A percentile compares a stretch with the other conserved stretches of the same genome.
Conservation (phyloP, 30 jellyfish, hydroid and myxozoan genomes). For the Morbakka virulenta region DNA sequence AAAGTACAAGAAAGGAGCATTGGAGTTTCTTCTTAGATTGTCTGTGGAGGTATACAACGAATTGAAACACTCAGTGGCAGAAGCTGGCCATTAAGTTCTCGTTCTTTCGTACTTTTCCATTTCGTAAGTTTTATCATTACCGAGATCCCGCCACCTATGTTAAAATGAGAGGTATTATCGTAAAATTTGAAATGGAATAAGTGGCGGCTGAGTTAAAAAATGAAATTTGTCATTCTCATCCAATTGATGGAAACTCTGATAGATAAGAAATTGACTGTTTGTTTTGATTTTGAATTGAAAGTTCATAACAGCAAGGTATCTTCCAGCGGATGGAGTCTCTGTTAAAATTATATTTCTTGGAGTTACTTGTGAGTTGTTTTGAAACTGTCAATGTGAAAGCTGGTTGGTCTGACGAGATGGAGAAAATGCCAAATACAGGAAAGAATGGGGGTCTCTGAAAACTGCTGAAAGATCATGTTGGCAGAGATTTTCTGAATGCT, state of each 20-base stretch:
- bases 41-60: slow-evolving; percentile 54
- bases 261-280: no score
- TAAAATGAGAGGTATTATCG: slow-evolving; percentile 28
- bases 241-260: no score
- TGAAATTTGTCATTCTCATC: no score
- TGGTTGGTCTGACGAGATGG: slow-evolving; percentile 47
- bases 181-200: no score
- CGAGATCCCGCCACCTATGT: slow-evolving; percentile 56
- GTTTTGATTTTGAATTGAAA: no score
- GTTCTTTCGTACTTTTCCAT: slow-evolving; percentile 22
- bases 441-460: slow-evolving; percentile 24
- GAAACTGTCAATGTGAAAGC: not conserved
- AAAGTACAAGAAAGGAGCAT: slow-evolving; percentile 21
- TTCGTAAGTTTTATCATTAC: slow-evolving; percentile 18
- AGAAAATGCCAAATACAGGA: slow-evolving; percentile 40
- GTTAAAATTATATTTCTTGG: slow-evolving; percentile 24
- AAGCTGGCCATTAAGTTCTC: slow-evolving; percentile 69
- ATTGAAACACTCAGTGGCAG: slow-evolving; percentile 52
- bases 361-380: no score
- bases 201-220: no score
- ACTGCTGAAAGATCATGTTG: slow-evolving; percentile 18
- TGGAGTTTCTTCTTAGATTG: slow-evolving; percentile 20
- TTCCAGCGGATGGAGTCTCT: slow-evolving; percentile 25
- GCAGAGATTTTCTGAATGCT: slow-evolving; percentile 45
- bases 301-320: no score